phyloP scores from a whole-genome alignment of 2,888 invertebrate species.

The Archips xylosteana region DNA sequence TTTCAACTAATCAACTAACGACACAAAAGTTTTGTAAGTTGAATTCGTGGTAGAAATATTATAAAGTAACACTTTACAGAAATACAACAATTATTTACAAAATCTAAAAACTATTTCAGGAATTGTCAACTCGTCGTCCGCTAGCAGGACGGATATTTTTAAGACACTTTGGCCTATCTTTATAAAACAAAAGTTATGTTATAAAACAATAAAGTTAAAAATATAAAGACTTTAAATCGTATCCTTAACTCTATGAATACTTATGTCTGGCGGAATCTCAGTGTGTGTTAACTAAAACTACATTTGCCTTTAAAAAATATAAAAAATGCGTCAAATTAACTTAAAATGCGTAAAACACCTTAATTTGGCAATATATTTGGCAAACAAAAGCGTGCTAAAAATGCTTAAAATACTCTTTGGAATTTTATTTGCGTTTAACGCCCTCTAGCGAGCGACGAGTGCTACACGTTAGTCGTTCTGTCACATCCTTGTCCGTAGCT shows the following conservation, averaged over 20 bases:
- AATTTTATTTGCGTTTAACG: conserved; percentile 66
- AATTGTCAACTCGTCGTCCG: conserved; percentile 63
- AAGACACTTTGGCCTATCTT: conserved; percentile 14
- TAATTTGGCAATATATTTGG: conserved; percentile 39
- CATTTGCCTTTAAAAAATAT: background rate
- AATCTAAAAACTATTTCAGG: conserved; percentile 12
- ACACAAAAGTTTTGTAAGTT: background rate
- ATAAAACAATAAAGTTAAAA: background rate
- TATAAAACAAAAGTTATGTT: background rate
- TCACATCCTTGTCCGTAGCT: conserved; percentile 51
- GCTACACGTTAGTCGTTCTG: conserved; percentile 63
- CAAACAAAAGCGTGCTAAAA: conserved; percentile 37
- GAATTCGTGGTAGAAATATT: conserved; percentile 12
- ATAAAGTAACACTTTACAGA: conserved; percentile 33
- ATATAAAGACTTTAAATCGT: background rate
- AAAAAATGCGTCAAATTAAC: background rate
- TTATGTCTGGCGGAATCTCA: conserved; percentile 35
- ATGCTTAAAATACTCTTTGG: conserved; percentile 47
- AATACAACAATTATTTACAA: conserved; percentile 35
- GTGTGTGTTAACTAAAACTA: conserved; percentile 12
- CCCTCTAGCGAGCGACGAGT: conserved; percentile 72
- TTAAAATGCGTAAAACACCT: conserved; percentile 1
- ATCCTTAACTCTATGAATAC: conserved; percentile 33
- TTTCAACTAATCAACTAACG: background rate
- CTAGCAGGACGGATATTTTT: conserved; percentile 70